phyloP scores from a whole-genome alignment of 23 tunicate species.

The Botrylloides violaceus region DNA sequence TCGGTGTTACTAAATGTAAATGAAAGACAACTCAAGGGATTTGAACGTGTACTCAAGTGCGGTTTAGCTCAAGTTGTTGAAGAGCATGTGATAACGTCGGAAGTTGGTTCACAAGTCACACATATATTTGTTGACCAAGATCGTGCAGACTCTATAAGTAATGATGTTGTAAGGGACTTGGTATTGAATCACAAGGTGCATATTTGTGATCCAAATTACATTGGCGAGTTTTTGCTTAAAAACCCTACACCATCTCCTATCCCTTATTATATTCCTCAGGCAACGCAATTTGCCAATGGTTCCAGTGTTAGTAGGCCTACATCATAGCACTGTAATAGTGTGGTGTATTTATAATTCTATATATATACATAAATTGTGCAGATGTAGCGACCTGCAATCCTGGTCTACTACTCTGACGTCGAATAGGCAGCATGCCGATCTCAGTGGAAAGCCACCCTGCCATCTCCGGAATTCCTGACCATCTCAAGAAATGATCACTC shows the following conservation, averaged over 20 bases:
- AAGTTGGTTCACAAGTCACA: conserved; percentile 32
- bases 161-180: conserved; percentile 6
- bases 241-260: conserved; percentile 12
- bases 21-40: conserved; percentile 47
- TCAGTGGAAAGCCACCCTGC: no score
- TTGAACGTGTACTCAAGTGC: conserved; percentile 49
- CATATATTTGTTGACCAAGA: conserved; percentile 58
- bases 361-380: no score
- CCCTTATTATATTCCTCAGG: conserved; percentile 12
- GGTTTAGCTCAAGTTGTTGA: conserved; percentile 50
- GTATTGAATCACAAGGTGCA: not conserved
- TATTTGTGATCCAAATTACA: conserved; percentile 7
- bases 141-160: conserved; percentile 23
- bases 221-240: conserved; percentile 13
- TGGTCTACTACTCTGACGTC: no score
- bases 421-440: no score
- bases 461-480: no score
- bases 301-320: no score
- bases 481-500: no score
- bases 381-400: no score
- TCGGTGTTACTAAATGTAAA: conserved; percentile 51
- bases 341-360: no score
- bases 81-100: conserved; percentile 32
- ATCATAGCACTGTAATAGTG: no score
- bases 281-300: no score